Percentiles rank a stretch among this genome's conserved stretches.
Conservation (phyloP, 2,888 invertebrate genomes). For the Danaus chrysippus region DNA sequence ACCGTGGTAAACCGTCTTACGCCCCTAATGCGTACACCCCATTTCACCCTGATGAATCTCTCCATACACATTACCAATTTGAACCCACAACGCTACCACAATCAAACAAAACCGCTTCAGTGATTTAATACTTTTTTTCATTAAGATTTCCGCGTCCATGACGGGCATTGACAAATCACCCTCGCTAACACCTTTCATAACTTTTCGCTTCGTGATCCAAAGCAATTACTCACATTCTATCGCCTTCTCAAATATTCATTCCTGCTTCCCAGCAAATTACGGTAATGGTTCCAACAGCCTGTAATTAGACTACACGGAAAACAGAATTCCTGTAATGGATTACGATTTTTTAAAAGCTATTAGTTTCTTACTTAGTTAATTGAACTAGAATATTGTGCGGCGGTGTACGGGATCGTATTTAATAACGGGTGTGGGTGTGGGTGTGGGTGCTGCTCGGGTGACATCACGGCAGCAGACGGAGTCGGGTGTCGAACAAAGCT, state of each 20-base stretch:
- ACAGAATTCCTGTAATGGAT: constrained; percentile 43
- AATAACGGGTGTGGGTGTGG: constrained; percentile 35
- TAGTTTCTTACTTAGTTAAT: constrained; percentile 45
- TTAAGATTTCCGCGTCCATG: constrained; percentile 69
- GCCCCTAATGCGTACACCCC: constrained; percentile 73
- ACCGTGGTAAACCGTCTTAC: constrained; percentile 78
- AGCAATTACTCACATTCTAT: constrained; percentile 76
- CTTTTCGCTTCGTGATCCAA: constrained; percentile 78
- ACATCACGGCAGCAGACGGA: constrained; percentile 67
- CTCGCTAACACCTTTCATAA: constrained; percentile 75
- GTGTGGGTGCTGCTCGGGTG: constrained; percentile 47
- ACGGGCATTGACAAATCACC: constrained; percentile 69
- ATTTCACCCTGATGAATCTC: constrained; percentile 73
- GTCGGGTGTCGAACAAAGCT: constrained; percentile 70
- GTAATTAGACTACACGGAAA: constrained; percentile 58
- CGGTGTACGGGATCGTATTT: constrained; percentile 30
- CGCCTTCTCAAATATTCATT: constrained; percentile 79
- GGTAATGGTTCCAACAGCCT: constrained; percentile 70
- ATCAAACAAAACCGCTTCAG: constrained; percentile 20
- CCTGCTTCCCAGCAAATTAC: constrained; percentile 75
- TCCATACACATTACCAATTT: constrained; percentile 39
- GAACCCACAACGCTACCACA: constrained; percentile 10
- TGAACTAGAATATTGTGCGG: constrained; percentile 39
- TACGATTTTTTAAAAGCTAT: constrained; percentile 32
- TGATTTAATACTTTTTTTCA: constrained; percentile 71